Evolutionary conservation across 2,797 vertebrate species (phyloP).

Genomic region (Siniperca obscura): DNA sequence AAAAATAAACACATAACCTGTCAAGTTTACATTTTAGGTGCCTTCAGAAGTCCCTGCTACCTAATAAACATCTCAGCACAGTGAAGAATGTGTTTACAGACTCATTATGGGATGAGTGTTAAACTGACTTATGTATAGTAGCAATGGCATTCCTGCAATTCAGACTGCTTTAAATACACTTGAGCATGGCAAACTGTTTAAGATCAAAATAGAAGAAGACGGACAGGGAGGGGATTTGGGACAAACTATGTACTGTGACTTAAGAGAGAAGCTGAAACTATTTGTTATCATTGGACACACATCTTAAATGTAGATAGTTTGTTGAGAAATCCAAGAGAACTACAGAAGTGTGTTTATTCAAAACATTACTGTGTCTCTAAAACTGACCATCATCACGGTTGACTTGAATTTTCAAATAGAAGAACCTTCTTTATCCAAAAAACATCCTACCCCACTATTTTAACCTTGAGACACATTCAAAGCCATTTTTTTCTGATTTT

Average conservation of each 20-base stretch:
- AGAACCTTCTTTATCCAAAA: background rate
- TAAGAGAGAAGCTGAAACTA: background rate
- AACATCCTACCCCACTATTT: background rate
- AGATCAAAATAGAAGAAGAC: slow-evolving; percentile 30
- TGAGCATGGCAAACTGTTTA: background rate
- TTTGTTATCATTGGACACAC: background rate
- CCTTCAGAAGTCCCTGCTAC: background rate
- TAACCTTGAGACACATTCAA: background rate
- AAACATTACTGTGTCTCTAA: background rate
- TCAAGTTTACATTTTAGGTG: slow-evolving; percentile 2
- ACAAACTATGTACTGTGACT: slow-evolving; percentile 13
- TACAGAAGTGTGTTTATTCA: background rate
- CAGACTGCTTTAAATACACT: slow-evolving; percentile 52
- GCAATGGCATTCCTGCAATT: slow-evolving; percentile 46
- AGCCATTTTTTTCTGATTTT: background rate
- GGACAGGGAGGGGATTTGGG: background rate
- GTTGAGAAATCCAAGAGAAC: background rate
- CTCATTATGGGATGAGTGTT: slow-evolving; percentile 56
- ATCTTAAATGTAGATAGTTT: background rate
- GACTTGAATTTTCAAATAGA: background rate
- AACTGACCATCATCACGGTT: background rate
- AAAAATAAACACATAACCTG: slow-evolving; percentile 15
- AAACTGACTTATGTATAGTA: slow-evolving; percentile 53
- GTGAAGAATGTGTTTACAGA: slow-evolving; percentile 58
- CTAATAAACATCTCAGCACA: slow-evolving; percentile 61